phyloP scores from a whole-genome alignment of 2,113 vertebrate species.

The Channa maculata region DNA sequence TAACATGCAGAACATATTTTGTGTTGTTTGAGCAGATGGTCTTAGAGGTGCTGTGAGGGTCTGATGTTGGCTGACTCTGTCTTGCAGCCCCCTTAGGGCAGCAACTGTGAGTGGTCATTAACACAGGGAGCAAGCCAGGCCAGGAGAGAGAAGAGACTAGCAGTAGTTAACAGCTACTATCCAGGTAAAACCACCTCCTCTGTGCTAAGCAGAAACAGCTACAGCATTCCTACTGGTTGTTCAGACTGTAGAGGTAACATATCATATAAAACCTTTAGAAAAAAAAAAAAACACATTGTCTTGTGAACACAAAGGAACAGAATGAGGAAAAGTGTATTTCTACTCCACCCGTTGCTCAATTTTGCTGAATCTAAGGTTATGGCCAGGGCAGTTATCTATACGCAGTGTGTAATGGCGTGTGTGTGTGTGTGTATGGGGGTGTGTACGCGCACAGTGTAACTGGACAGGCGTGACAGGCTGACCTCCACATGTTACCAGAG shows the following conservation, averaged over 20 bases:
- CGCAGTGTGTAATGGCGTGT: constrained; percentile 41
- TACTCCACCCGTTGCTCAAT: constrained; percentile 62
- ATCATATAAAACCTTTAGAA: constrained; percentile 50
- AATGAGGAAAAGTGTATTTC: constrained; percentile 53
- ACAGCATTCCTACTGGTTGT: constrained; percentile 41
- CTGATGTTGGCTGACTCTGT: constrained; percentile 63
- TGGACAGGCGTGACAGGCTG: constrained; percentile 76
- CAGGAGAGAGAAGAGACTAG: constrained; percentile 61
- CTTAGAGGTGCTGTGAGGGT: constrained; percentile 56
- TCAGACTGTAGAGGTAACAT: constrained; percentile 44
- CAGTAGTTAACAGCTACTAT: constrained; percentile 69
- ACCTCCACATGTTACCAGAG: constrained; percentile 73
- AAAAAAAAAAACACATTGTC: constrained; percentile 47
- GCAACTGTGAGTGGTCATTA: constrained; percentile 72
- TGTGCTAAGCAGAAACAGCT: constrained; percentile 51
- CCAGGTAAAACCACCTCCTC: constrained; percentile 60
- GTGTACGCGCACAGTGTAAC: constrained; percentile 40
- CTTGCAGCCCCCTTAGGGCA: constrained; percentile 57
- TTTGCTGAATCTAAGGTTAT: constrained; percentile 63
- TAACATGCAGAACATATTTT: constrained; percentile 45
- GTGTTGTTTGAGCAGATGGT: constrained; percentile 59
- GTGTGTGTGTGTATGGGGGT: constrained; percentile 31
- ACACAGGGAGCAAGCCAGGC: constrained; percentile 58
- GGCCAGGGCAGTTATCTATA: constrained; percentile 70
- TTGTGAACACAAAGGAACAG: constrained; percentile 42